Evolutionary conservation across 2,797 vertebrate species (phyloP), one percentile per base, ranked within the genome.

Genomic region (Parauchenoglanis ngamensis): DNA sequence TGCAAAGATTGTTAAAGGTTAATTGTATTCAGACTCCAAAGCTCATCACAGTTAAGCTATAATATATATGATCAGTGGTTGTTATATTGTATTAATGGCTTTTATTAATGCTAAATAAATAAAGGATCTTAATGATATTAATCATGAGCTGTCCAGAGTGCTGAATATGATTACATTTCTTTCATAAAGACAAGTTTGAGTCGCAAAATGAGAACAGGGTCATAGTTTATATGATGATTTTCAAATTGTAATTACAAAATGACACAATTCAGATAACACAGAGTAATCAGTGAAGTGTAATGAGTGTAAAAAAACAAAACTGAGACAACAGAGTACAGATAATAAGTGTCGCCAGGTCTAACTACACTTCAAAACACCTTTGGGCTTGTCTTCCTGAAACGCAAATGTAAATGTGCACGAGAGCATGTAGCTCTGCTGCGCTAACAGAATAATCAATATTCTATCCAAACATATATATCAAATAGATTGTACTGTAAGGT

Each of bases 121-220:
- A 44, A 44, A 25, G 21, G 19, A 61, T 59, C 79, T 85, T 87
- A 65, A 61, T 49, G 46, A 82, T 68, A 17, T 59, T 61, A 46
- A 89, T 88, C 63, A 83, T 89, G 92, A 87, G 87, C 92, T 92
- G 91, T 92, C 91, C 91, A 92, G 87, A 90, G 92, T 93, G 90
- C 91, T 92, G 91, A 92, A 92, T 63, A 88, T 52, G 46, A 83
- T 56, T 35, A 31, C 35, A 46, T 76, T 88, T 75, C 44, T 86
- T 46, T 75, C 35, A 28, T 15, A 76, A 35, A 63, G 13, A 86
- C 4, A 59, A 17, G 1, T 52, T 86, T 52, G 1, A 31, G 25
- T 6, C 15, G 3, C 28, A 59, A 23, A 59, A 57, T 7, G 13
- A 57, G 15, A 10, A 54, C 7, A 28, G n/a, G 13, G 11, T 13